Percentiles rank a stretch among this genome's conserved stretches.
Conservation (phyloP, 2,888 invertebrate genomes). For the Caenorhabditis sinica region DNA sequence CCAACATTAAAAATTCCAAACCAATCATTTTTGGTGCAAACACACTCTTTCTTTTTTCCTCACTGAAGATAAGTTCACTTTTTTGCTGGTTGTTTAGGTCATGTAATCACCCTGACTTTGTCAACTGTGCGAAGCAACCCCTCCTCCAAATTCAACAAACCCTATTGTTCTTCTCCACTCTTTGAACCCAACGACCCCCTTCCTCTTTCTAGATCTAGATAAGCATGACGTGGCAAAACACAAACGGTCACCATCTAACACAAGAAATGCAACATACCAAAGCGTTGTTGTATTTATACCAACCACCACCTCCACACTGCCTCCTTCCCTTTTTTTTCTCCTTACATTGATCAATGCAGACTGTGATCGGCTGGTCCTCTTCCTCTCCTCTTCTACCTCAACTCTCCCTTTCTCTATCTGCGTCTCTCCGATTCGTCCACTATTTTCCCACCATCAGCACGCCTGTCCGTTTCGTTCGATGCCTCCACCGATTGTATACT, state of each 20-base stretch:
- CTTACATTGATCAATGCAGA: slow-evolving; percentile 39
- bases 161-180: not conserved
- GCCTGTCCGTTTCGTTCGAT: slow-evolving; percentile 17
- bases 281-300: slow-evolving; percentile 21
- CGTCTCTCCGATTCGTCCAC: slow-evolving; percentile 5
- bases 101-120: too few relatives aligned
- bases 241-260: slow-evolving; percentile 2
- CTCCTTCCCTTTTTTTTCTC: slow-evolving; percentile 17
- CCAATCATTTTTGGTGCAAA: too few relatives aligned
- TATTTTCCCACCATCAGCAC: not conserved
- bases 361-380: slow-evolving; percentile 48
- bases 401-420: slow-evolving; percentile 6
- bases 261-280: slow-evolving; percentile 27
- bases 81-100: too few relatives aligned
- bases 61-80: too few relatives aligned
- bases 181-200: not conserved
- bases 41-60: too few relatives aligned
- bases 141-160: too few relatives aligned
- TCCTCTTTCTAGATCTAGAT: not conserved
- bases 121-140: too few relatives aligned
- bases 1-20: too few relatives aligned
- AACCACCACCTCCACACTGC: slow-evolving; percentile 6
- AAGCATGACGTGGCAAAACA: slow-evolving; percentile 3
- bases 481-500: slow-evolving; percentile 9
- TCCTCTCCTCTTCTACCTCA: slow-evolving; percentile 4